A percentile compares a stretch with the other conserved stretches of the same genome.
These are phyloP conservation scores for Coccyzus lansbergi DNA, from an alignment of 2,797 vertebrate species.

Conservation along the genomic window DNA sequence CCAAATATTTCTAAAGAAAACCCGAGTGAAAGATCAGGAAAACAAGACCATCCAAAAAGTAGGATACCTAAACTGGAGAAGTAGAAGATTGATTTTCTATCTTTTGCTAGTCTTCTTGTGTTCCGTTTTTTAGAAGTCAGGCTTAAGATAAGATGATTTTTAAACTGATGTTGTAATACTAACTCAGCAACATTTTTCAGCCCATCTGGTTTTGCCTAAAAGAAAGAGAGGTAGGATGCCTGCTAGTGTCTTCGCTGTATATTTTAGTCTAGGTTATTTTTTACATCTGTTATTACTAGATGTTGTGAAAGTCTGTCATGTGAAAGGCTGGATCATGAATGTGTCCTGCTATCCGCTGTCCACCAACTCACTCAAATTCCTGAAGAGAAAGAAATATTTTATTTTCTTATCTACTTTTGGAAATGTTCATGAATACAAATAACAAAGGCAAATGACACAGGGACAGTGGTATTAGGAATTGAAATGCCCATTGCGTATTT, in stretches of 20 bases:
- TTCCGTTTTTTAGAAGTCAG: not conserved
- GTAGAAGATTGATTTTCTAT: not conserved
- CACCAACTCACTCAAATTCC: constrained; percentile 30
- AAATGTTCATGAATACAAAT: constrained; percentile 47
- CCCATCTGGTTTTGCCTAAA: not conserved
- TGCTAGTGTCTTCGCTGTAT: rapidly evolving
- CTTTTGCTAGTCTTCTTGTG: not conserved
- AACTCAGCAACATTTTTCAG: not conserved
- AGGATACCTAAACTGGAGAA: not conserved
- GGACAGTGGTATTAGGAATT: not conserved
- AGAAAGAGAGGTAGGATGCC: not conserved
- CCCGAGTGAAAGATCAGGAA: not conserved
- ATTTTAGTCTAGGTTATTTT: not conserved
- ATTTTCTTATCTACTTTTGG: constrained; percentile 32
- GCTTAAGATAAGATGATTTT: not conserved
- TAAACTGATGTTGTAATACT: not conserved
- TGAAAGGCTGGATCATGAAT: constrained; percentile 28
- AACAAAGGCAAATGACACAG: constrained; percentile 46
- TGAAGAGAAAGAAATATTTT: constrained; percentile 50
- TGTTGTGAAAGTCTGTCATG: constrained; percentile 2
- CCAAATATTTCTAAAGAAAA: not conserved
- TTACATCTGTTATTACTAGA: not conserved
- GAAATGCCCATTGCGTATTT: constrained; percentile 38
- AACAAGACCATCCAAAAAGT: not conserved
- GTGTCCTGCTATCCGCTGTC: not conserved